Evolutionary conservation across 2,797 vertebrate genomes (phyloP).

Genomic region (Rhinoraja longicauda): DNA sequence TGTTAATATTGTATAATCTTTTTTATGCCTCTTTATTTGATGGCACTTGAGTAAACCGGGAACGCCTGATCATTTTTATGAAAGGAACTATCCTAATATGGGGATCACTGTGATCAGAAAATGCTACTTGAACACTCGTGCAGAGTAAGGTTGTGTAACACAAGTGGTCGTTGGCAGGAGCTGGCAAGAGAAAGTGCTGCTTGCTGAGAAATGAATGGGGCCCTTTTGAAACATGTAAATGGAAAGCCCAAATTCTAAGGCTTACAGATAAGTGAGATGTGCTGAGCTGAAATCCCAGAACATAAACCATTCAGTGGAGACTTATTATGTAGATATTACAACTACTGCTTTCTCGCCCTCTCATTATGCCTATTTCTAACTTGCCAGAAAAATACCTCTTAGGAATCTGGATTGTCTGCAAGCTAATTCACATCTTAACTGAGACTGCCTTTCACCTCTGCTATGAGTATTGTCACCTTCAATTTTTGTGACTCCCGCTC

Average conservation of each 20-base stretch:
- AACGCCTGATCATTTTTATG: not conserved
- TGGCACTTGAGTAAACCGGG: not conserved
- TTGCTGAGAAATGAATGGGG: not conserved
- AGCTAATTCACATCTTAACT: not conserved
- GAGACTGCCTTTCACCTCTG: not conserved
- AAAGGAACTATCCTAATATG: not conserved
- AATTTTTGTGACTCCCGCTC: not conserved
- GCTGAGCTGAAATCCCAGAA: not conserved
- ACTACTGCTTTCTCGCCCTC: not conserved
- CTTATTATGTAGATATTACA: not conserved
- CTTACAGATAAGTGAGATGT: not conserved
- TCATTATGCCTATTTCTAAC: not conserved
- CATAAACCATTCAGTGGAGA: not conserved
- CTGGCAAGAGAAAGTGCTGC: not conserved
- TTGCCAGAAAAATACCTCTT: conserved; percentile 13
- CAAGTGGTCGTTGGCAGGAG: conserved; percentile 5
- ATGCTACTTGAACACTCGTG: not conserved
- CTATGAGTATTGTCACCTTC: not conserved
- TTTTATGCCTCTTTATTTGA: not conserved
- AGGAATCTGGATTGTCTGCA: not conserved
- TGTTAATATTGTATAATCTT: not conserved
- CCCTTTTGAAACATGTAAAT: conserved; percentile 11
- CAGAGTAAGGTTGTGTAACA: not conserved
- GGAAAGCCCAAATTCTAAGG: conserved; percentile 13
- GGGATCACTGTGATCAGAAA: not conserved